Base-by-base conservation (phyloP, 2,888 invertebrate genomes). In the Danaus chrysippus region DNA sequence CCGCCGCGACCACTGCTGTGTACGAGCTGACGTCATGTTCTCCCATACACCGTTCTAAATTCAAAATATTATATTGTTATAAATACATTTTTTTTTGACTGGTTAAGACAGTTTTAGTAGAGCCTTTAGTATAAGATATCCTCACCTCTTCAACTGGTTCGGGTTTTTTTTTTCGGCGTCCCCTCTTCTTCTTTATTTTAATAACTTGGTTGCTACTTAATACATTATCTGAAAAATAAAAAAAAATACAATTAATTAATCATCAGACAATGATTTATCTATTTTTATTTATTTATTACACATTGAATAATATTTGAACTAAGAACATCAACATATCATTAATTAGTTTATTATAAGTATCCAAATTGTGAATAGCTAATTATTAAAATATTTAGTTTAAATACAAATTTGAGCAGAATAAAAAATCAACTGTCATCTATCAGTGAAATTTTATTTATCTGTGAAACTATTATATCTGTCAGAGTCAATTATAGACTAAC, bases 21-120 rank as follows among this genome's bases (percentile, higher is more conserved):
- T 91, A 59, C 91, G 88, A 53, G 91, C 91, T 0, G 91, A 90
- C 66, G 88, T 90, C 90, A 91, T 91, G 74, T 91, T 83, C 77
- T 91, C 90, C 84, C 88, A 89, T 61, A 78, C 69, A 42, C 85
- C 86, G 65, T 88, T 84, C 87, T 87, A 54, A 15, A 49, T 13
- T 53, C 11, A 54, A 54, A 12, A 19, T 53, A 23, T 44, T 52
- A 19, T 34, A 34, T 34, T 10, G 11, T 42, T 42, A 5, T 49
- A 46, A 46, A 46, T 12, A 46, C 13, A 13, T 10, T 46, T 34
- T 8, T 34, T 8, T 34, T 3, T 46, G 1, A 46, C 3, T n/a
- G 6, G 15, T 43, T 46, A n/a, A n/a, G n/a, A n/a, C n/a, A n/a
- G n/a, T n/a, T n/a, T n/a, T n/a, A n/a, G n/a, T n/a, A n/a, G 23